Conservation (phyloP, 2,113 vertebrate genomes). For the Rattus rattus region DNA sequence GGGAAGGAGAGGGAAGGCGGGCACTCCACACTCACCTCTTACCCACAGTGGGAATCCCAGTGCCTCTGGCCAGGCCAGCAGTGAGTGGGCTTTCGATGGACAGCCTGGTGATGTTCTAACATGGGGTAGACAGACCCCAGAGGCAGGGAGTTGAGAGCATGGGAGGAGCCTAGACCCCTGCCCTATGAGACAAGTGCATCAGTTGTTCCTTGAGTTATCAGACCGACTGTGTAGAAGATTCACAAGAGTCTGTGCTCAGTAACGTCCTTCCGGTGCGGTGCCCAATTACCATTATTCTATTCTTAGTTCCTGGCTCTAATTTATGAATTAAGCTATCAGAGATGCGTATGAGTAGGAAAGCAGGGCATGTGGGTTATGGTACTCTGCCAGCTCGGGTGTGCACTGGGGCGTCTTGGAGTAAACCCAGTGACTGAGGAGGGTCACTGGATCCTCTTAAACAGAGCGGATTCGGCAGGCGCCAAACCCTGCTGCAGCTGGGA, state of each 20-base stretch:
- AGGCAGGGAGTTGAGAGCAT: background rate
- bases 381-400: background rate
- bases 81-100: background rate
- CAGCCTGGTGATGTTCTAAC: background rate
- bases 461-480: background rate
- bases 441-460: background rate
- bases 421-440: background rate
- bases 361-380: background rate
- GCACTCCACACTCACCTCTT: background rate
- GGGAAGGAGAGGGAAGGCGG: background rate
- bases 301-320: background rate
- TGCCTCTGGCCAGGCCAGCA: background rate
- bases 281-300: background rate
- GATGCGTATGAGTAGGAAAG: background rate
- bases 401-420: background rate
- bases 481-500: background rate
- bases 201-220: background rate
- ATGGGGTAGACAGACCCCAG: background rate
- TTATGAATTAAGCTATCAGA: background rate
- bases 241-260: too few relatives aligned
- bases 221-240: background rate
- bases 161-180: background rate
- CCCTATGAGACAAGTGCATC: background rate
- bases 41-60: background rate
- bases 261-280: background rate